Base-by-base conservation (phyloP, 2,888 invertebrate species). In the Trichacis sp. region DNA sequence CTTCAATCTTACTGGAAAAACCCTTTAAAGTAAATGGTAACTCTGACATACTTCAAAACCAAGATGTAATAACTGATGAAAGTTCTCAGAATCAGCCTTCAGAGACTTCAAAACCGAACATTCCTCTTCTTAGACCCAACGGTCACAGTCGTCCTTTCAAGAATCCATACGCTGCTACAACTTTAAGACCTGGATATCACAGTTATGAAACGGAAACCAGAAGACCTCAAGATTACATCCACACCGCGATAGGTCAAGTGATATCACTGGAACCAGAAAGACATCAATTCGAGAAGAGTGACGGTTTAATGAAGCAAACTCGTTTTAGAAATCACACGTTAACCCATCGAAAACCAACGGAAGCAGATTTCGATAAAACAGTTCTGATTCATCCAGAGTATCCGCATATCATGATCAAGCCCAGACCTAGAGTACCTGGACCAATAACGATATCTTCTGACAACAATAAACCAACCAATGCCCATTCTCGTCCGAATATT, bases 321-420 rank as follows among this genome's bases (percentile, higher is more conserved):
- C 55, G 50, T 19, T 66, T 57, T 11, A 68, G 64, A 36, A 69
- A 61, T 33, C 68, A 72, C n/a, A 38, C 64, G 3, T 17, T 9
- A 19, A 38, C 40, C 2, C 46, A 51, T 36, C 2, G 14, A 3
- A 29, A 51, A 38, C 5, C 45, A 43, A n/a, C n/a, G n/a, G 55
- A 69, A 40, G 14, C 51, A 45, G 19, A 52, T 20, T 29, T 56
- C 9, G 52, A 62, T 15, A 69, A 71, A 20, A 42, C 58, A 4
- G 62, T 69, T 5, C 55, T 77, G 40, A 50, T 78, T n/a, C 83
- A 83, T 56, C 79, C 81, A 0, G 79, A 79, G 12, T 79, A 81
- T 64, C 80, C 83, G 6, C 77, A 82, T 18, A 78, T 83, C 17
- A 24, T 83, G 1, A 81, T 80, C 0, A 83, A 83, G 46, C 78